Evolutionary conservation across 1,140 invertebrate species (phyloP).

Genomic region (Gryllus bimaculatus): DNA sequence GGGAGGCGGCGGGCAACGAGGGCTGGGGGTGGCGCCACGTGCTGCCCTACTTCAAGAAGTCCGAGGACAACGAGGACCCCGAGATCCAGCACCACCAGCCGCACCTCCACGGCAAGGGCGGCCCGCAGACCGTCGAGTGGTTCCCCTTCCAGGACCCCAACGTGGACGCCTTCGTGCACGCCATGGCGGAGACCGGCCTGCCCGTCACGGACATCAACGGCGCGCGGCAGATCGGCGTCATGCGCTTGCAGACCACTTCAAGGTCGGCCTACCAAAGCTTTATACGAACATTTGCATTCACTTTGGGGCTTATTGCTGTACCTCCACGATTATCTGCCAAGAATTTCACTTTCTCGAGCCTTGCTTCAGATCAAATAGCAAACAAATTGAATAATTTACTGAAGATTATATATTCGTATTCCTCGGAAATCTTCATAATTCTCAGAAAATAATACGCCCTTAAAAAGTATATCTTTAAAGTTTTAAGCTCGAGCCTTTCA

Average conservation of each 20-base stretch:
- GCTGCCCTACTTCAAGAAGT: conserved; percentile 48
- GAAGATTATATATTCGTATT: too few species aligned
- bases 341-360: too few species aligned
- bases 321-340: too few species aligned
- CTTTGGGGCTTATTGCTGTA: too few species aligned
- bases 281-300: too few species aligned
- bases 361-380: too few species aligned
- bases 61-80: conserved; percentile 37
- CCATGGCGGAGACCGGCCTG: conserved; percentile 43
- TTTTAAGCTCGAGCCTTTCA: too few species aligned
- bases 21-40: conserved; percentile 56
- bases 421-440: too few species aligned
- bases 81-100: conserved; percentile 27
- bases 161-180: conserved; percentile 41
- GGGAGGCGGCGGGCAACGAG: conserved; percentile 50
- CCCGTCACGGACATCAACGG: conserved; percentile 15
- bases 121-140: conserved; percentile 50
- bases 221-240: conserved; percentile 11
- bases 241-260: conserved; percentile 14
- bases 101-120: conserved; percentile 45
- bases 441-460: too few species aligned
- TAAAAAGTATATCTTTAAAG: too few species aligned
- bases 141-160: conserved; percentile 39
- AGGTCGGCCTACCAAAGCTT: background rate
- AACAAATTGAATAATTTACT: too few species aligned